Evolutionary conservation across 1,140 invertebrate species (phyloP).

Genomic region (Ceratina japonica): DNA sequence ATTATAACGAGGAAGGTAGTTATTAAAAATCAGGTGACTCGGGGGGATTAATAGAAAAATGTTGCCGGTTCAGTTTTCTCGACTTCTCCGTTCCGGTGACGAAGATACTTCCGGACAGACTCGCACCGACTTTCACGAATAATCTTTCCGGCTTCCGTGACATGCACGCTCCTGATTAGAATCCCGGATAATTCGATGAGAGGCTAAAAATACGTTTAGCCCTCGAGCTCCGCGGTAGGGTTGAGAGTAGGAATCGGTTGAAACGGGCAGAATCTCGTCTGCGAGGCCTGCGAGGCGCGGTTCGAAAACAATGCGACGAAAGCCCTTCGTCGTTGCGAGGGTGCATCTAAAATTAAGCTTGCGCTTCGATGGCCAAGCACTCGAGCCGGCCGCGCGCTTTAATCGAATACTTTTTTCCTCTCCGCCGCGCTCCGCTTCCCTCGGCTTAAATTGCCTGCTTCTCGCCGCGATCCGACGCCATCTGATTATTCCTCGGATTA

Average conservation of each 20-base stretch:
- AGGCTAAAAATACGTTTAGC: no score
- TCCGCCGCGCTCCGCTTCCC: neutral
- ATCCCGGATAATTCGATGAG: no score
- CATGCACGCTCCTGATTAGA: no score
- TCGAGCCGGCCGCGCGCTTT: neutral
- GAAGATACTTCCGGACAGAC: neutral
- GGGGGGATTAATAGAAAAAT: no score
- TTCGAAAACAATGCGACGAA: neutral
- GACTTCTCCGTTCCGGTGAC: neutral
- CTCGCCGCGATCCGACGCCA: slow-evolving; percentile 8
- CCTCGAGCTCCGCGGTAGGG: no score
- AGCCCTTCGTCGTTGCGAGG: neutral
- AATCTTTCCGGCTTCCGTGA: neutral
- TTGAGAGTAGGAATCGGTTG: neutral
- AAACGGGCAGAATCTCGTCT: neutral
- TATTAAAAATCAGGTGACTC: no score
- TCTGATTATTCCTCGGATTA: slow-evolving; percentile 40
- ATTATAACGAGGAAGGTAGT: no score
- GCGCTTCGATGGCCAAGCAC: slow-evolving; percentile 17
- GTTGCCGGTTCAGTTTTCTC: no score
- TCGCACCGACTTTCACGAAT: neutral
- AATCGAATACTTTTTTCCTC: slow-evolving; percentile 15
- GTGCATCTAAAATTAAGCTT: slow-evolving; percentile 32
- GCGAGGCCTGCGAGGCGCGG: neutral
- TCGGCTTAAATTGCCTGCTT: neutral